Base-by-base conservation (phyloP, 2,797 vertebrate genomes). In the Catostomus latipinnis region DNA sequence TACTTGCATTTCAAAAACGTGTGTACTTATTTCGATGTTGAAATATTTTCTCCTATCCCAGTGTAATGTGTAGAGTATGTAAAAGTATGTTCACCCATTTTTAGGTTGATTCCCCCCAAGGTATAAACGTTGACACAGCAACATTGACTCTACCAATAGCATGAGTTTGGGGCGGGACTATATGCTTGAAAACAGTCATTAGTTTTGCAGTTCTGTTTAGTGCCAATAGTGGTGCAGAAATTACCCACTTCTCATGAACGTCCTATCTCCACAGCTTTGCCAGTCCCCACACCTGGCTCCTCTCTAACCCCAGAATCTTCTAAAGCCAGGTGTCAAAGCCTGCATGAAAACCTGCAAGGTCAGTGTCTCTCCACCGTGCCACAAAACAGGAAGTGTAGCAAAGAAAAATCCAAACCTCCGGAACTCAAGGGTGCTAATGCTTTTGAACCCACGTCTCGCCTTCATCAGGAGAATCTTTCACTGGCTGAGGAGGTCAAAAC, bases 401-500 rank as follows among this genome's bases (percentile, higher is more conserved):
- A 74, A 43, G 91, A 85, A 54, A 87, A 86, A 71, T 91, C 89
- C 18, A 84, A 91, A 82, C 74, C 91, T 0, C 13, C 63, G 14
- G 74, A 83, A 22, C 80, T 45, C 61, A 88, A 88, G 76, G 88
- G 92, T 65, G 82, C 81, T 2, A 88, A 83, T 1, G 61, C 85
- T 46, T 83, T 84, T 8, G 93, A 96, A 57, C 90, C 89, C 80
- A 81, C 71, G 22, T 84, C 79, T 12, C 90, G 86, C 9, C 91
- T 96, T 34, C 93, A 95, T 76, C 94, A 96, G 63, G 95, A 98
- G 81, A 92, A 96, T 53, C 85, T 95, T 86, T 91, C 88, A 0
- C 92, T 98, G 78, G 88, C 90, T 2, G 92, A 95, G 79, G 97
- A 98, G 84, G 91, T 98, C 77, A 94, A 95, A 82, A 93, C 95